Percentiles rank a stretch among this genome's conserved stretches.
Evolutionary conservation across 92 coral and sea anemone genomes (phyloP).

Genomic region (Zoanthus sociatus): DNA sequence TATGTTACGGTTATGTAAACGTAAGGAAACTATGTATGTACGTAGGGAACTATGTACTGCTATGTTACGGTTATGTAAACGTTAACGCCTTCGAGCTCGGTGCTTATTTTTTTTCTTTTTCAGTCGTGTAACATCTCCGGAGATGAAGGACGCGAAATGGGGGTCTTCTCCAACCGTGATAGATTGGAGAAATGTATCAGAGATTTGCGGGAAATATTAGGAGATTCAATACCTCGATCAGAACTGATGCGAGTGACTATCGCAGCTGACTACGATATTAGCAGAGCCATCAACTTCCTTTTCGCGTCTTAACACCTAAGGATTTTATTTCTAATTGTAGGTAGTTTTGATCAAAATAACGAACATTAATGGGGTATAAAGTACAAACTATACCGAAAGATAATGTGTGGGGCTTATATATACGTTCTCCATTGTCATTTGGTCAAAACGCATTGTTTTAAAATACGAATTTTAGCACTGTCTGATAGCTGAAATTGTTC

Average conservation of each 20-base stretch:
- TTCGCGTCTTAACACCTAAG: slow-evolving; percentile 55
- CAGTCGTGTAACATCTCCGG: slow-evolving; percentile 18
- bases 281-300: slow-evolving; percentile 91
- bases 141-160: background rate
- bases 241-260: slow-evolving; percentile 83
- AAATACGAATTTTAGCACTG: too few relatives aligned
- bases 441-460: too few relatives aligned
- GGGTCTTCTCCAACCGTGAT: background rate
- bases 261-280: slow-evolving; percentile 95
- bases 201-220: slow-evolving; percentile 75
- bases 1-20: background rate
- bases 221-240: slow-evolving; percentile 72
- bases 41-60: background rate
- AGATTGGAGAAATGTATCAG: slow-evolving; percentile 70
- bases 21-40: too few relatives aligned
- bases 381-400: too few relatives aligned
- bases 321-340: background rate
- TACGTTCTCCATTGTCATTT: too few relatives aligned
- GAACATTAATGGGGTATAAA: too few relatives aligned
- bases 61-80: background rate
- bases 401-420: too few relatives aligned
- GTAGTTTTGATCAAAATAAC: too few relatives aligned
- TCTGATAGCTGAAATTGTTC: too few relatives aligned
- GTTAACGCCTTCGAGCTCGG: background rate
- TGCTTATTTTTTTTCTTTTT: background rate